Evolutionary conservation across 92 coral and sea anemone species (phyloP).

Genomic region (Ricordea florida): DNA sequence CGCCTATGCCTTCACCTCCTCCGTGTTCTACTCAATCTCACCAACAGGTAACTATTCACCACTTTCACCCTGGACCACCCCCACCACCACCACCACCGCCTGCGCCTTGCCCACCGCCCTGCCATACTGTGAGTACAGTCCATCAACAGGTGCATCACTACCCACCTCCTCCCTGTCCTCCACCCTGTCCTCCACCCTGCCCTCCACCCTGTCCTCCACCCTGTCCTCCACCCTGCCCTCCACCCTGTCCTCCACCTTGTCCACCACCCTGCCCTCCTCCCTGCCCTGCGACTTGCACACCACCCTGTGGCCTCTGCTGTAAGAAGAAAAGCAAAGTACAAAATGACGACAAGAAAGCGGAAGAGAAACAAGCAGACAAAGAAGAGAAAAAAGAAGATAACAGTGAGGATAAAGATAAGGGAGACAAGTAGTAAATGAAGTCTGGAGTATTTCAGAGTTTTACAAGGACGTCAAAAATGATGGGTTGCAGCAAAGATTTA

Average conservation of each 20-base stretch:
- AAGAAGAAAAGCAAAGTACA: conserved; percentile 13
- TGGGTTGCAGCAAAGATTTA: background rate
- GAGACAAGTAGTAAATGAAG: conserved; percentile 19
- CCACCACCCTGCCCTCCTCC: conserved; percentile 78
- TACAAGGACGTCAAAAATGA: conserved; percentile 4
- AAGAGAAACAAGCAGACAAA: background rate
- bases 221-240: conserved; percentile 32
- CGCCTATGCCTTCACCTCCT: conserved; percentile 70
- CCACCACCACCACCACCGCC: conserved; percentile 82
- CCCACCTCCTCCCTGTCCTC: conserved; percentile 89
- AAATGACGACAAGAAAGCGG: background rate
- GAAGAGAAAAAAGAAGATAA: conserved; percentile 6
- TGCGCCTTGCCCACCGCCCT: conserved; percentile 70
- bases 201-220: conserved; percentile 26
- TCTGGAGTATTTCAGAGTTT: background rate
- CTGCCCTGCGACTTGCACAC: conserved; percentile 46
- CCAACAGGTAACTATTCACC: conserved; percentile 62
- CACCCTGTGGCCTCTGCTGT: conserved; percentile 41
- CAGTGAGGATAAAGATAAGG: conserved; percentile 12
- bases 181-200: conserved; percentile 74
- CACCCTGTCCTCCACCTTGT: conserved; percentile 40
- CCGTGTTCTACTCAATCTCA: conserved; percentile 44
- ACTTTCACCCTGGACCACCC: conserved; percentile 75
- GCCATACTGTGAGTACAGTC: conserved; percentile 70
- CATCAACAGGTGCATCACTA: conserved; percentile 56